These are phyloP conservation scores for pig (Sus scrofa) DNA, from an alignment of 2,113 vertebrate genomes.

Conservation along the genomic window DNA sequence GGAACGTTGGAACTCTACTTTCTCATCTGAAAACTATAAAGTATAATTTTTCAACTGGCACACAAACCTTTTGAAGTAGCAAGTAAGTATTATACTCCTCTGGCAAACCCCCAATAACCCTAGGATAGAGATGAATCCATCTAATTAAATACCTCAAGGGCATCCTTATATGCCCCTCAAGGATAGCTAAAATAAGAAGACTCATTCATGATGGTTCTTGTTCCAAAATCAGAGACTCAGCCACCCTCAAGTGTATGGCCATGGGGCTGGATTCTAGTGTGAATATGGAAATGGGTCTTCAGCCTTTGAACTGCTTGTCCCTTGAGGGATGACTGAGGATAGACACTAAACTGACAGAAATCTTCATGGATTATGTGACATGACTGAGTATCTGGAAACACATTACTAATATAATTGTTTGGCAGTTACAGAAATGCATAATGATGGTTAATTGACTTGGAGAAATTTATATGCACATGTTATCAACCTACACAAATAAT, in stretches of 20 bases:
- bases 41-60: not conserved
- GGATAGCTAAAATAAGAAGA: not conserved
- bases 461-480: not conserved
- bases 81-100: slow-evolving; percentile 10
- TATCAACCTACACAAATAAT: not conserved
- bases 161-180: not conserved
- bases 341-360: not conserved
- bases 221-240: slow-evolving; percentile 47
- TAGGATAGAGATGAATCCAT: not conserved
- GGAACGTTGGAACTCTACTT: not conserved
- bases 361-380: not conserved
- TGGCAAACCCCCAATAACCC: not conserved
- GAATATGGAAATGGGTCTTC: not conserved
- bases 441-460: not conserved
- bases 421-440: not conserved
- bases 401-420: not conserved
- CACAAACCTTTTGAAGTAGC: slow-evolving; percentile 32
- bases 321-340: not conserved
- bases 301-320: not conserved
- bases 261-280: not conserved
- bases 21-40: slow-evolving; percentile 25
- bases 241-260: not conserved
- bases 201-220: not conserved
- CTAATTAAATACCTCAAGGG: slow-evolving; percentile 39
- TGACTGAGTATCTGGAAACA: not conserved